Base-by-base conservation (phyloP, 2,797 vertebrate genomes). In the Sylvilagus floridanus region DNA sequence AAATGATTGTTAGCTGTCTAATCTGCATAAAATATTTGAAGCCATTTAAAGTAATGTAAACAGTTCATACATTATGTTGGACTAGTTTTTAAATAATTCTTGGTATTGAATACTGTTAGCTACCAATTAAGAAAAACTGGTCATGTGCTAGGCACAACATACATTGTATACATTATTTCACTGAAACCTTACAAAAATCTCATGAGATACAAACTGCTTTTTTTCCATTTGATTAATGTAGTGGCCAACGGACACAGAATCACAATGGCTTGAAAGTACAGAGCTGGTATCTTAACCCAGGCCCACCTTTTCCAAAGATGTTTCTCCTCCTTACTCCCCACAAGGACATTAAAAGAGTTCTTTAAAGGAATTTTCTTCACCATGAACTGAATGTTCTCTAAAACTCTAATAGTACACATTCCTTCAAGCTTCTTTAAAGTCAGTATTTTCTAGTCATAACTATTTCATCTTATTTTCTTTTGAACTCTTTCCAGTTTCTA, bases 381-480 rank as follows among this genome's bases (percentile, higher is more conserved):
- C 14, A 73, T 32, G 75, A 9, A 75, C 2, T 30, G 57, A 90
- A 73, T 60, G 35, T 90, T 92, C 62, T 91, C 62, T 96, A 78
- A 65, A 68, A 84, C 0, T 21, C 72, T 93, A 77, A 78, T 7
- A 88, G 28, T 84, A n/a, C 63, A 57, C 71, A 88, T 82, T 77
- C 7, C 69, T 63, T 50, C 28, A 37, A 37, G 6, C 16, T 83
- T 72, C 66, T 92, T 95, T 88, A 95, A 92, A 88, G 69, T 63
- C 28, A 57, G 26, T 9, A 82, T 94, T 83, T 95, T 76, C 24
- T 82, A 96, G 89, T 68, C 52, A 69, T 77, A 90, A 91, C 47
- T 63, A 76, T 87, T 96, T 91, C 37, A 79, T 92, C 11, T 47
- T 35, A 28, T 78, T 93, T 95, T 32, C 57, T 35, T 95, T 92